Conservation (phyloP, 2,797 vertebrate genomes). For the Orientallactaga sibirica region DNA sequence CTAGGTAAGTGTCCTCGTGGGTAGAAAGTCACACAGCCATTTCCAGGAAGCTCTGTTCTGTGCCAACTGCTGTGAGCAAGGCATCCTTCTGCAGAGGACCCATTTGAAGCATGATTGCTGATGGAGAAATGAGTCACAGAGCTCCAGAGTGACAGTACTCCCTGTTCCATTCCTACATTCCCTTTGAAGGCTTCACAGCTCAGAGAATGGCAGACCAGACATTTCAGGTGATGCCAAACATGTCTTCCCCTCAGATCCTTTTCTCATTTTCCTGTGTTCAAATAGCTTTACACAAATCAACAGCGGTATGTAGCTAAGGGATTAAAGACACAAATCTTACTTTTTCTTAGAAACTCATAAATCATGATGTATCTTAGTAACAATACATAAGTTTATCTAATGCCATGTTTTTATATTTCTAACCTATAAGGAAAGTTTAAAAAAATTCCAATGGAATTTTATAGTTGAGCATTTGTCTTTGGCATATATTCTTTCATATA, state of each 20-base stretch:
- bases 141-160: conserved; percentile 57
- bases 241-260: not conserved
- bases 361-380: not conserved
- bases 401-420: conserved; percentile 17
- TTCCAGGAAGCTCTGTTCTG: conserved; percentile 46
- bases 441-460: conserved; percentile 71
- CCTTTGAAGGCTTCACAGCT: conserved; percentile 53
- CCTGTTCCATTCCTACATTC: not conserved
- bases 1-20: not conserved
- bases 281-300: not conserved
- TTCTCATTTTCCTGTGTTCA: conserved; percentile 9
- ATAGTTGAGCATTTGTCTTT: conserved; percentile 72
- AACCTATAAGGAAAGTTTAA: conserved; percentile 55
- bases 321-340: conserved; percentile 48
- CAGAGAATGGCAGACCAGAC: conserved; percentile 39
- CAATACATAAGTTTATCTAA: conserved; percentile 41
- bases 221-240: not conserved
- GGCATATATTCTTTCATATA: conserved; percentile 77
- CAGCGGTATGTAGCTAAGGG: not conserved
- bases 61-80: conserved; percentile 51
- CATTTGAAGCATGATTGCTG: conserved; percentile 68
- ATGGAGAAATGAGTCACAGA: conserved; percentile 72
- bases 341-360: conserved; percentile 32
- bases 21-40: not conserved
- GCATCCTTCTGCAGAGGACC: conserved; percentile 56